phyloP scores from a whole-genome alignment of 1,140 invertebrate species.

The Rhopalosiphum maidis region DNA sequence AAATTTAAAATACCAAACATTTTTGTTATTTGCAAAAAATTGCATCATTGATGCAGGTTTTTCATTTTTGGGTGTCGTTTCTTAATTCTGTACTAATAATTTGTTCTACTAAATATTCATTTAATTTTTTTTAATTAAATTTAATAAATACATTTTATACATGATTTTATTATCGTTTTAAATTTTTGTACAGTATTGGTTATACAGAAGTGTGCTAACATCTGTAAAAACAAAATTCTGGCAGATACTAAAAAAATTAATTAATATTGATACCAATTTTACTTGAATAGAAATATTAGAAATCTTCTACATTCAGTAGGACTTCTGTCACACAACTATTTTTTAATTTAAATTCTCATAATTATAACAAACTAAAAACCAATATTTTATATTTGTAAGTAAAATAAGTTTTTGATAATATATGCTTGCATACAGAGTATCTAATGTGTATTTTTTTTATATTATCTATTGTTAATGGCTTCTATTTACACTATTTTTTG shows the following conservation, averaged over 20 bases:
- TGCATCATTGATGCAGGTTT: neutral
- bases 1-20: neutral
- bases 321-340: neutral
- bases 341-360: neutral
- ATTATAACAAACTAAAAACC: neutral
- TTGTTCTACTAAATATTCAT: neutral
- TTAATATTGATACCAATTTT: neutral
- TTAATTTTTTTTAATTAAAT: neutral
- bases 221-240: neutral
- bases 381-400: neutral
- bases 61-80: neutral
- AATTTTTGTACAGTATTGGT: neutral
- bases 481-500: constrained; percentile 44
- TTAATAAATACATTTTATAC: neutral
- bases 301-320: neutral
- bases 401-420: neutral
- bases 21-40: no score
- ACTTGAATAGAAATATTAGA: neutral
- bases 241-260: neutral
- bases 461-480: constrained; percentile 35
- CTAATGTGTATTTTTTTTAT: neutral
- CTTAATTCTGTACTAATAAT: neutral
- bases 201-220: neutral
- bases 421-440: neutral
- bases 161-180: neutral